These are phyloP conservation scores for Tapirus indicus DNA, from an alignment of 2,797 vertebrate species.

Conservation along the genomic window DNA sequence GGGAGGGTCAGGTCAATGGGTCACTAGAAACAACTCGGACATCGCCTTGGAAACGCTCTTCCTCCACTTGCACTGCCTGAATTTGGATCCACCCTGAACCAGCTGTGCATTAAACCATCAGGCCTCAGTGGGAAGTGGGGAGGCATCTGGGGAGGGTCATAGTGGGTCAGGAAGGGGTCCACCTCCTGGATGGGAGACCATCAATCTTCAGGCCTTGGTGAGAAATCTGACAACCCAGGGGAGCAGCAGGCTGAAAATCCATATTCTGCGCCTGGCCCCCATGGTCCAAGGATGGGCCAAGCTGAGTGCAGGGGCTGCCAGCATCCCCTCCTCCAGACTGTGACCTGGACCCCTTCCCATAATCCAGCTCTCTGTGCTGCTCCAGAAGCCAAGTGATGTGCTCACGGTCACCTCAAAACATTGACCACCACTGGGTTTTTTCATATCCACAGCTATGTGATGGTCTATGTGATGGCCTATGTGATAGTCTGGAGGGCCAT, in stretches of 20 bases:
- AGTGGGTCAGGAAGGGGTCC: conserved; percentile 30
- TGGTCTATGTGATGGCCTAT: neutral
- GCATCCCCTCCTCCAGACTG: neutral
- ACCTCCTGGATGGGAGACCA: neutral
- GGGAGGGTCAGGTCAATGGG: conserved; percentile 74
- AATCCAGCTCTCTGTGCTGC: conserved; percentile 33
- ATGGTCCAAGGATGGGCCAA: neutral
- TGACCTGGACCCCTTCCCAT: conserved; percentile 47
- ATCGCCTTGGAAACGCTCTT: conserved; percentile 72
- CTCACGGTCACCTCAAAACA: conserved; percentile 72
- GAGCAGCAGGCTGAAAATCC: neutral
- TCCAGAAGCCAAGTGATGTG: conserved; percentile 49
- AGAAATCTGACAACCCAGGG: neutral
- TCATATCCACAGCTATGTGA: neutral
- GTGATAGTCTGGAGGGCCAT: neutral
- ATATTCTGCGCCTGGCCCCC: neutral
- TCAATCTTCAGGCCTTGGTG: neutral
- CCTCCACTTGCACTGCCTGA: neutral
- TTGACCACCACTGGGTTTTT: neutral
- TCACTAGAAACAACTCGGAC: conserved; percentile 75
- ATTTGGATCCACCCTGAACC: conserved; percentile 74
- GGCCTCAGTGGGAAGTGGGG: conserved; percentile 45
- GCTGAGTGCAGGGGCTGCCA: neutral
- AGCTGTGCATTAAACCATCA: conserved; percentile 62
- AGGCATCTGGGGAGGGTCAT: conserved; percentile 15